Evolutionary conservation across 2,888 invertebrate genomes (phyloP), one percentile per base, ranked within the genome.

Genomic region (Panopea generosa): DNA sequence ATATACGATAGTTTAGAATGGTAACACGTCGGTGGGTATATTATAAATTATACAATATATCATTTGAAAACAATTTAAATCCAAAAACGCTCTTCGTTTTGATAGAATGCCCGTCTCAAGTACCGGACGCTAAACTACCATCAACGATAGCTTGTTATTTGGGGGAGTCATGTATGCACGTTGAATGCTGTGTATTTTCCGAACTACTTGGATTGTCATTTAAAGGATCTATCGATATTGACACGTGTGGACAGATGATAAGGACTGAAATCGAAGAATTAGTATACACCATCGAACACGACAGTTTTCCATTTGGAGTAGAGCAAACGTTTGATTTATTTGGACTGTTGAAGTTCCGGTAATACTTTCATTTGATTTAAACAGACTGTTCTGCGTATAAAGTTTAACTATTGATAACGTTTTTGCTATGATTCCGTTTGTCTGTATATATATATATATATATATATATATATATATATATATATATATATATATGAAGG

Each of bases 151-250:
- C 81, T 9, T 83, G 83, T 55, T 63, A 71, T 24, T 62, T 81
- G 16, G 53, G 62, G 18, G 33, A 62, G 14, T 26, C 65, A 14
- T 83, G 83, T 66, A 62, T 71, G 3, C 66, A 62, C 2, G 53
- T 81, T 1, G 69, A 78, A 2, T 78, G 78, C 29, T 83, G 83
- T 62, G 55, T 83, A 0, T 79, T 79, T 60, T 56, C 74, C 2
- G 38, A 33, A 14, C 47, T 69, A 16, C 47, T 83, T 0, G 47
- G 62, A 24, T 55, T 47, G 29, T 66, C 70, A 9, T 52, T 77
- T 20, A 56, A 63, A 18, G 49, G 52, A 16, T 73, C 61, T 14
- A 43, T 81, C 9, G 57, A 65, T 18, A 27, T 81, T 24, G 71
- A 72, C 9, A 56, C 70, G 6, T 81, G 81, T 66, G 49, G 72